Evolutionary conservation across 1,140 invertebrate species (phyloP).

Genomic region (Pantala flavescens): DNA sequence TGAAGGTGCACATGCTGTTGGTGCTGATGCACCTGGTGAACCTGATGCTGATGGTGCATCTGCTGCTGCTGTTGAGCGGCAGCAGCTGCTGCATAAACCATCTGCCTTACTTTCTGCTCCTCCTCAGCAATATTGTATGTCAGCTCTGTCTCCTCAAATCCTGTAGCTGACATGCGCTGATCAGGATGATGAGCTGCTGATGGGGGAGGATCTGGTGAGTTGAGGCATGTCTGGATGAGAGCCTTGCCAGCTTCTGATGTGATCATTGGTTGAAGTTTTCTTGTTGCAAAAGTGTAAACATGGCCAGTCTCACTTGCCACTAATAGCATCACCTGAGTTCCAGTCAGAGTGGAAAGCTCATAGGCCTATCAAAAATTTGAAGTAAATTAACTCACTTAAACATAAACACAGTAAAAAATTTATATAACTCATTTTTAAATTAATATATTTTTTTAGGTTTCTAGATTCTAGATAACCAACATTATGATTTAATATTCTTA

Average conservation of each 20-base stretch:
- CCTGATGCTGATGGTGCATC: neutral
- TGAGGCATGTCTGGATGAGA: slow-evolving; percentile 96
- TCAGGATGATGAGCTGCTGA: slow-evolving; percentile 50
- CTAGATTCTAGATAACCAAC: no score
- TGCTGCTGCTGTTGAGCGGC: neutral
- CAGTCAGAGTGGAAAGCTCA: slow-evolving; percentile 96
- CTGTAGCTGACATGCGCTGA: slow-evolving; percentile 95
- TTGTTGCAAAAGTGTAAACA: slow-evolving; percentile 98
- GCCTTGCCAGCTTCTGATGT: slow-evolving; percentile 97
- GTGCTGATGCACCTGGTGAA: neutral
- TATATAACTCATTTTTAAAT: no score
- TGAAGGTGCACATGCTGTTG: neutral
- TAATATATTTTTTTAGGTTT: no score
- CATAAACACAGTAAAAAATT: no score
- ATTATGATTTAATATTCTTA: no score
- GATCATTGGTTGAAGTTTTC: slow-evolving; percentile 99
- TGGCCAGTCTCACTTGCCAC: slow-evolving; percentile 95
- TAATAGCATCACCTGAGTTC: slow-evolving; percentile 96
- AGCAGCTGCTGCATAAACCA: neutral
- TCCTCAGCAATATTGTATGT: slow-evolving; percentile 92
- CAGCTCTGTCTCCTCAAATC: slow-evolving; percentile 96
- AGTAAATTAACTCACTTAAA: no score
- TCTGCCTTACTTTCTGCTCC: slow-evolving; percentile 90
- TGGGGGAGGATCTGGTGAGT: slow-evolving; percentile 84
- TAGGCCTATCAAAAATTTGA: slow-evolving; percentile 67